Percentiles rank a stretch among this genome's conserved stretches.
Conservation (phyloP, 2,888 invertebrate species). For the Rhagium mordax region DNA sequence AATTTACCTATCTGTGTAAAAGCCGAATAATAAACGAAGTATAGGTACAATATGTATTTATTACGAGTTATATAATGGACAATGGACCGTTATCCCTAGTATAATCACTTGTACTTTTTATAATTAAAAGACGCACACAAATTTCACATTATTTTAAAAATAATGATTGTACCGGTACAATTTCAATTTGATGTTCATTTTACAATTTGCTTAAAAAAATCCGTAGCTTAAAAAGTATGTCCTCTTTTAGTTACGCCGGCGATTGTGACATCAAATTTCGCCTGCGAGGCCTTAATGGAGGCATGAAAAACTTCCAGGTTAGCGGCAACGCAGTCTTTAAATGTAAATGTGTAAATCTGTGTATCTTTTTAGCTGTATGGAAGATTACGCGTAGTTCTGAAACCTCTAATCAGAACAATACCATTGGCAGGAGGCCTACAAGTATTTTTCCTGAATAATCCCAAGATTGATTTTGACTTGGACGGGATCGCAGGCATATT, state of each 20-base stretch:
- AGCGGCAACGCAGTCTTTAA: slow-evolving; percentile 20
- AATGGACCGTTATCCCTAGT: too few relatives aligned
- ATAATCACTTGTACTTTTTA: too few relatives aligned
- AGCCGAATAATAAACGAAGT: neutral
- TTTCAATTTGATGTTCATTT: too few relatives aligned
- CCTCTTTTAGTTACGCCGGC: slow-evolving; percentile 86
- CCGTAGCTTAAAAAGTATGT: too few relatives aligned
- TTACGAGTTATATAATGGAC: too few relatives aligned
- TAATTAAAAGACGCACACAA: too few relatives aligned
- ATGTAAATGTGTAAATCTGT: neutral
- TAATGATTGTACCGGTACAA: too few relatives aligned
- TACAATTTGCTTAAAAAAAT: too few relatives aligned
- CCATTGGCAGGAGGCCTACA: slow-evolving; percentile 97
- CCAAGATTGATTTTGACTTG: slow-evolving; percentile 95
- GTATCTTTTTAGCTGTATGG: slow-evolving; percentile 84
- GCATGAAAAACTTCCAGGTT: slow-evolving; percentile 87
- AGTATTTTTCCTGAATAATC: slow-evolving; percentile 96
- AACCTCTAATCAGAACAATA: slow-evolving; percentile 90
- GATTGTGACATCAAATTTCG: slow-evolving; percentile 96
- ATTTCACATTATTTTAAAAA: too few relatives aligned
- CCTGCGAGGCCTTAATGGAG: slow-evolving; percentile 85
- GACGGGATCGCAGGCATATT: slow-evolving; percentile 95
- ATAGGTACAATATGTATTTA: too few relatives aligned
- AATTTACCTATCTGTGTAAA: slow-evolving; percentile 5
- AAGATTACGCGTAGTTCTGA: slow-evolving; percentile 92